Conservation (phyloP, 1,140 invertebrate species). For the Temnothorax nylanderi region DNA sequence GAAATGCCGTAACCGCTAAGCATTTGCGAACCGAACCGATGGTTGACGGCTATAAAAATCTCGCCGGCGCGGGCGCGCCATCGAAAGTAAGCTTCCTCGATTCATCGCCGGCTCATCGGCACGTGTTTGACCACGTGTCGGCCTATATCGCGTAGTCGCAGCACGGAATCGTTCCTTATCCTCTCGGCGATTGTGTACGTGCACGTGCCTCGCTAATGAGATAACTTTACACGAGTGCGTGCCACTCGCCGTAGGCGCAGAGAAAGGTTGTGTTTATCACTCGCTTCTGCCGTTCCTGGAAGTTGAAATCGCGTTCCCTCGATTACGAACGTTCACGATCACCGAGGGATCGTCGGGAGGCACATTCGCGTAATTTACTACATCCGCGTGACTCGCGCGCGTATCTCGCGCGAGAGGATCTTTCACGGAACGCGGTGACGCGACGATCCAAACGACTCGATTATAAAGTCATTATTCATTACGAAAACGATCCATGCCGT, state of each 20-base stretch:
- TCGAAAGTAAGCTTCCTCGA: constrained; percentile 55
- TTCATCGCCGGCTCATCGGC: constrained; percentile 1
- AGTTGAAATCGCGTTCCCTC: constrained; percentile 16
- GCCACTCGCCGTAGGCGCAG: constrained; percentile 35
- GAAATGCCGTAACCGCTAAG: constrained; percentile 16
- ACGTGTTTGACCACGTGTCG: constrained; percentile 62
- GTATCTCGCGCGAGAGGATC: background rate
- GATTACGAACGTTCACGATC: constrained; percentile 26
- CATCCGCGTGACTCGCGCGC: background rate
- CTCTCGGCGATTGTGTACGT: constrained; percentile 20
- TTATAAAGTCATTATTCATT: background rate
- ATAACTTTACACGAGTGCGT: constrained; percentile 24
- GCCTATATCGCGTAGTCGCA: constrained; percentile 44
- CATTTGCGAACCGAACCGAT: background rate
- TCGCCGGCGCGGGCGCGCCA: background rate
- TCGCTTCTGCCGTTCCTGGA: constrained; percentile 37
- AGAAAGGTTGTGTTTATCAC: constrained; percentile 58
- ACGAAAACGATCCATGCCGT: background rate
- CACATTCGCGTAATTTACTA: constrained; percentile 44
- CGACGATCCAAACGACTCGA: background rate
- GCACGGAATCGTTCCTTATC: constrained; percentile 45
- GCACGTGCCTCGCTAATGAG: constrained; percentile 52
- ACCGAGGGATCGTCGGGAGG: background rate
- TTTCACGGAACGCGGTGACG: background rate
- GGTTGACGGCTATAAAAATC: background rate